Evolutionary conservation across 1,140 invertebrate genomes (phyloP), one percentile per base, ranked within the genome.

Genomic region (Camponotus floridanus): DNA sequence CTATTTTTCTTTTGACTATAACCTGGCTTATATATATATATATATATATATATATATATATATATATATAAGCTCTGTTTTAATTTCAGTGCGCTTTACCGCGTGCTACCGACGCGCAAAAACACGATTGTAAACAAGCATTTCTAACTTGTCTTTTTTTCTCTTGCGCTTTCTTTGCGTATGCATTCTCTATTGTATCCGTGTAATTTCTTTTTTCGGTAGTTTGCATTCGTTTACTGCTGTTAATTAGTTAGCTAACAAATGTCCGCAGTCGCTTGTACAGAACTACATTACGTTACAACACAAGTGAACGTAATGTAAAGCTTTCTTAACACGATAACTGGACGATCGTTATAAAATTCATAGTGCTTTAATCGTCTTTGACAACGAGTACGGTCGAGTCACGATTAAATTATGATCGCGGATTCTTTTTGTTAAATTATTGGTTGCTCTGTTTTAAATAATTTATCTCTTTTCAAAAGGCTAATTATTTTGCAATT

Each of bases 171-270:
- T 68, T 39, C 21, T 70, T 68, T 55, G 13, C 13, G 9, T 21
- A 13, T 13, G 8, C n/a, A 51, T 51, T 51, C 48, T 15, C 18
- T 45, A 45, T 33, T 26, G 11, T 11, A 36, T 26, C 2, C 13
- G 18, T 21, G n/a, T 18, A 81, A 61, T 45, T 83, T 70, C 33
- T 67, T 45, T 81, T 68, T 61, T 48, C 15, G 7, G 26, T 48
- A 62, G n/a, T 62, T 13, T n/a, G n/a, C 4, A 26, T 26, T 80
- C 62, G 48, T 45, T 67, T 79, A 48, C 51, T 36, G 36, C 13
- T 61, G 15, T 26, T 85, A 80, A 85, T 85, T 85, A 85, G 48
- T 59, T 21, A 76, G 31, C 64, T 85, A 85, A 85, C 62, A 68
- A 80, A 48, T 61, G 36, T 36, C 36, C 31, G 3, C 76, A 61